These are phyloP conservation scores for Notolepis coatsorum DNA, from an alignment of 2,797 vertebrate genomes.

Conservation along the genomic window DNA sequence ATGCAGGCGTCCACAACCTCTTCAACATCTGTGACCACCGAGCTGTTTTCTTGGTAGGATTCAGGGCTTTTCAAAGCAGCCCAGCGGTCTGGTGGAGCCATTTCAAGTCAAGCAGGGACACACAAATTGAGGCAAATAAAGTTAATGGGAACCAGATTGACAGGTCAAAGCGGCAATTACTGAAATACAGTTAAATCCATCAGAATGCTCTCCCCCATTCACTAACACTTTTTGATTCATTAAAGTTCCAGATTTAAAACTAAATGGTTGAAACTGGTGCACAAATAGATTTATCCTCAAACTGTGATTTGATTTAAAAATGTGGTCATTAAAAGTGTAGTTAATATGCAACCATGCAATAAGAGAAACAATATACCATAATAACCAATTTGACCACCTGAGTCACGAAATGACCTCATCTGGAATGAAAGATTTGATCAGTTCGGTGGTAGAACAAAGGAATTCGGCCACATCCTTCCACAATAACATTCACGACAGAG, in stretches of 20 bases:
- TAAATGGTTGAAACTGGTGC: background rate
- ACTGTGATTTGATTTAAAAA: background rate
- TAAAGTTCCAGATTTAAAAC: slow-evolving; percentile 16
- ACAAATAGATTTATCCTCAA: background rate
- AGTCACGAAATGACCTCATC: background rate
- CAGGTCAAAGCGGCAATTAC: slow-evolving; percentile 45
- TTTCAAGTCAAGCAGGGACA: slow-evolving; percentile 51
- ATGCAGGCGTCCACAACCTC: slow-evolving; percentile 57
- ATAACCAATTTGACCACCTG: no score
- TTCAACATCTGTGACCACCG: slow-evolving; percentile 74
- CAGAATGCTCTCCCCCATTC: slow-evolving; percentile 9
- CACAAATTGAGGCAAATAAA: slow-evolving; percentile 68
- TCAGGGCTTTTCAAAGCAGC: slow-evolving; percentile 58
- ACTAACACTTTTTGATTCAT: background rate
- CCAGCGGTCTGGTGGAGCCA: slow-evolving; percentile 63
- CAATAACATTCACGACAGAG: background rate
- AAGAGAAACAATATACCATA: no score
- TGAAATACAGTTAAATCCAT: slow-evolving; percentile 29
- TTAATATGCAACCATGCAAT: no score
- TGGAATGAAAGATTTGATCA: background rate
- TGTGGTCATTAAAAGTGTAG: no score
- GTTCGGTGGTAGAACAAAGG: background rate
- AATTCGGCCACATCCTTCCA: background rate
- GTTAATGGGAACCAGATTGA: slow-evolving; percentile 55
- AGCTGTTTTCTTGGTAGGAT: slow-evolving; percentile 51